Percentiles rank a stretch among this genome's conserved stretches.
phyloP scores from a whole-genome alignment of 2,888 invertebrate species.

The Drosophila ezoana region DNA sequence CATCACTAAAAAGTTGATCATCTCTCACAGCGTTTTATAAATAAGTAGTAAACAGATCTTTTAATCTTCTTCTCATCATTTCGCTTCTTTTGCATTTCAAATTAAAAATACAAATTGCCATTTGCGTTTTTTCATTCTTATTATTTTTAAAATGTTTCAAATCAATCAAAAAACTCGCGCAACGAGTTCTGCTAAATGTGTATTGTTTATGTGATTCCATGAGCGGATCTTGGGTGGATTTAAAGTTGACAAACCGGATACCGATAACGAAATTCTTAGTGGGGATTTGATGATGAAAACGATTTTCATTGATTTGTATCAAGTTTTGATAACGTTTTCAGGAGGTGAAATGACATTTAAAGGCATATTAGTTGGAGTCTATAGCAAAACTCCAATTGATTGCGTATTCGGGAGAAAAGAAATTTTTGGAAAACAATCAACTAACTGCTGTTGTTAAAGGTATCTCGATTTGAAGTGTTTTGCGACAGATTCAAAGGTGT shows the following conservation, averaged over 20 bases:
- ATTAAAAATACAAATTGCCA: conserved; percentile 43
- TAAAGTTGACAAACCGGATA: conserved; percentile 29
- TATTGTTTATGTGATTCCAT: conserved; percentile 14
- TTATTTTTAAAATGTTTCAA: conserved; percentile 52
- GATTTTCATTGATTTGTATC: conserved; percentile 5
- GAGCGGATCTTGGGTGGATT: conserved; percentile 23
- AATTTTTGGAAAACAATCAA: conserved; percentile 33
- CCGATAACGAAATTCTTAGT: conserved; percentile 6
- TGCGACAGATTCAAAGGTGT: conserved; percentile 2
- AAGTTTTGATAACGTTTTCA: conserved; percentile 15
- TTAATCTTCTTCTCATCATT: conserved; percentile 10
- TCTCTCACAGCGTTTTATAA: conserved; percentile 75
- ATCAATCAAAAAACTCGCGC: conserved; percentile 40
- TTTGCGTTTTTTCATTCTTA: conserved; percentile 50
- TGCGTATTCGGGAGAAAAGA: conserved; percentile 12
- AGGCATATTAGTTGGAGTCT: conserved; percentile 21
- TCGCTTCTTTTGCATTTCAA: conserved; percentile 28
- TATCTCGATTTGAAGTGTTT: conserved; percentile 4
- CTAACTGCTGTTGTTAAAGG: conserved; percentile 14
- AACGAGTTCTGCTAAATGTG: conserved; percentile 43
- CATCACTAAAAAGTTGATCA: conserved; percentile 76
- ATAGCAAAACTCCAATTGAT: conserved; percentile 26
- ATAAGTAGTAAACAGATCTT: conserved; percentile 55
- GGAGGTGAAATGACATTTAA: conserved; percentile 41
- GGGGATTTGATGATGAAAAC: conserved; percentile 1